Evolutionary conservation across 1,140 invertebrate species (phyloP).

Genomic region (Drosophila pachea): DNA sequence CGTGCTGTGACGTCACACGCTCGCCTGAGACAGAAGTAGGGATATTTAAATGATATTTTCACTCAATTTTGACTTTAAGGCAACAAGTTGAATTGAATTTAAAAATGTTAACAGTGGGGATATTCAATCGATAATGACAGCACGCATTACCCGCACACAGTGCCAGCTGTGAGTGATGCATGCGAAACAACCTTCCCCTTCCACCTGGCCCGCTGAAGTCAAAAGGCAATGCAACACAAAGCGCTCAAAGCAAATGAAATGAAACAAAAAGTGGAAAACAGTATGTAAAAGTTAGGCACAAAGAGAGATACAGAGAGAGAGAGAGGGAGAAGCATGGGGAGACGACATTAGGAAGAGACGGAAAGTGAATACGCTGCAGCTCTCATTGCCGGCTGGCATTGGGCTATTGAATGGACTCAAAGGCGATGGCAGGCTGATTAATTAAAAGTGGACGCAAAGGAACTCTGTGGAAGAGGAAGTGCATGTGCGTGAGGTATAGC

Average conservation of each 20-base stretch:
- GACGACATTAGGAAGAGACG: constrained; percentile 3
- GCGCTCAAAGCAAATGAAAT: constrained; percentile 9
- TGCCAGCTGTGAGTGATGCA: neutral
- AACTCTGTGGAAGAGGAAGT: constrained; percentile 1
- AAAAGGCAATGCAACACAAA: neutral
- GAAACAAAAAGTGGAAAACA: constrained; percentile 16
- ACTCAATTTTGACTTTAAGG: constrained; percentile 2
- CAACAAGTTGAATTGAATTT: too few species aligned
- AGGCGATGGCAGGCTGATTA: constrained; percentile 71
- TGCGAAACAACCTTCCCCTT: neutral
- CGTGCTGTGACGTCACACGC: neutral
- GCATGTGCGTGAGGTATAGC: constrained; percentile 8
- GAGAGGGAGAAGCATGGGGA: neutral
- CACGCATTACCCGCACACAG: neutral
- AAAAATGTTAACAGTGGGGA: neutral
- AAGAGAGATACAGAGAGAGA: neutral
- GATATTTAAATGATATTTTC: neutral
- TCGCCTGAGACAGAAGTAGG: neutral
- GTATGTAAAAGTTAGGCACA: constrained; percentile 1
- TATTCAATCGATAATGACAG: constrained; percentile 8
- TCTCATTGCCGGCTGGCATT: constrained; percentile 52
- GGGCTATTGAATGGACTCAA: constrained; percentile 63
- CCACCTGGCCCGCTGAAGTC: neutral
- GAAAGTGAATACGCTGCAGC: neutral
- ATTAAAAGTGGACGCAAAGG: constrained; percentile 61